Evolutionary conservation across 2,888 invertebrate genomes (phyloP), one percentile per base, ranked within the genome.

Genomic region (Allygus modestus): DNA sequence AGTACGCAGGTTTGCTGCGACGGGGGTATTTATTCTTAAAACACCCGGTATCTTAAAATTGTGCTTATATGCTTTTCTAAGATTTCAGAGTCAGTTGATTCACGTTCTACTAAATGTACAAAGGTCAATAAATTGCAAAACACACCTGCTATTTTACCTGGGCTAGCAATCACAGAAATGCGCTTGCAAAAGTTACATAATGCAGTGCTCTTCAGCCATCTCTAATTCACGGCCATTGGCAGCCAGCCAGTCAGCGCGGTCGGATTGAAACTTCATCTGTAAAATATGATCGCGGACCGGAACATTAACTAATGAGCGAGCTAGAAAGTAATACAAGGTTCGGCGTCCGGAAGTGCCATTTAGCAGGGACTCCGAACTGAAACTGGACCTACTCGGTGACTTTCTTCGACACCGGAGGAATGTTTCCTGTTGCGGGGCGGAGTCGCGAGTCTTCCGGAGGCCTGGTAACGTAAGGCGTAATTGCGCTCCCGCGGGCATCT

Each of bases 241-340:
- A 23, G 1, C 2, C 23, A 23, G 58, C 58, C 58, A 58, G 23
- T 46, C 37, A 7, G 37, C 37, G 37, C 37, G 9, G 37, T 2
- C 46, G 20, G 23, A n/a, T 58, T 58, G 58, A 58, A 23, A 26
- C 58, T 37, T 37, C 37, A 23, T 58, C 58, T 58, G 23, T 7
- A 26, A 58, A 7, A 58, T 58, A 4, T 23, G 46, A 46, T 2
- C 9, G n/a, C n/a, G 37, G 37, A 37, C 58, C n/a, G 37, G 58
- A 23, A 33, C 69, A 33, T 33, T 69, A 69, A 69, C 69, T 69
- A 69, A 69, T 31, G 69, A 33, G 17, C 69, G 61, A 28, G 69
- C 5, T 73, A 77, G 77, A 77, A 77, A 77, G 77, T 77, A 51
- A 77, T 51, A n/a, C 77, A 28, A 28, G 77, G 77, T 51, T 77